These are phyloP conservation scores for Tenualosa thibaudeaui DNA, from an alignment of 2,797 vertebrate genomes.

Conservation along the genomic window DNA sequence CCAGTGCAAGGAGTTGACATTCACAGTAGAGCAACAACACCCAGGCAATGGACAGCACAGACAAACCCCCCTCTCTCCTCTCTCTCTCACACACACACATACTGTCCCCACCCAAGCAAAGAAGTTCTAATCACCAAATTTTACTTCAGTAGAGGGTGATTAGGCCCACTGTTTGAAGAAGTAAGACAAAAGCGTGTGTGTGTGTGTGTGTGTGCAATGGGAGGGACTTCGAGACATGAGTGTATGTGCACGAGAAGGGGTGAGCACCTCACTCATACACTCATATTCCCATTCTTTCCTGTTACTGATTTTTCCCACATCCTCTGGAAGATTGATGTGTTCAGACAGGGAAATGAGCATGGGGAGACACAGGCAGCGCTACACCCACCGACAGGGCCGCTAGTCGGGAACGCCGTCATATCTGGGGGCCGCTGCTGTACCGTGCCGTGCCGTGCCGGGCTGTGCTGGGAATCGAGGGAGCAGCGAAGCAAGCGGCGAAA, in stretches of 20 bases:
- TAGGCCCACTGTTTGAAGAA: conserved; percentile 84
- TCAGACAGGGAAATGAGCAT: conserved; percentile 1
- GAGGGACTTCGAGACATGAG: too few relatives aligned
- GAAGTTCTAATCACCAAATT: conserved; percentile 81
- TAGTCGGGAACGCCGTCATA: not conserved
- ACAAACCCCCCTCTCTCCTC: not conserved
- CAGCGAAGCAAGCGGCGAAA: conserved; percentile 13
- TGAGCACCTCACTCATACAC: not conserved
- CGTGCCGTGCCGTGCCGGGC: not conserved
- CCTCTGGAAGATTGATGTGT: not conserved
- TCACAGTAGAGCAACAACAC: not conserved
- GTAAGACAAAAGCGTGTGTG: conserved; percentile 69
- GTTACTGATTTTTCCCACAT: not conserved
- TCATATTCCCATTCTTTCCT: not conserved
- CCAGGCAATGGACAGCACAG: not conserved
- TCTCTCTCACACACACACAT: not conserved
- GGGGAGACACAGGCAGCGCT: not conserved
- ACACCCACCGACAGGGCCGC: not conserved
- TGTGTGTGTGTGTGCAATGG: conserved; percentile 13
- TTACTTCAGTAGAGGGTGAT: conserved; percentile 87
- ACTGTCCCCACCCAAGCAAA: conserved; percentile 67
- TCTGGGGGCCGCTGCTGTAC: not conserved
- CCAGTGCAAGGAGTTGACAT: conserved; percentile 26
- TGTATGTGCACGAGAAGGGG: not conserved
- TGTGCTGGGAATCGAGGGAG: not conserved